Evolutionary conservation across 2,888 invertebrate species (phyloP).

Genomic region (Agapostemon virescens): DNA sequence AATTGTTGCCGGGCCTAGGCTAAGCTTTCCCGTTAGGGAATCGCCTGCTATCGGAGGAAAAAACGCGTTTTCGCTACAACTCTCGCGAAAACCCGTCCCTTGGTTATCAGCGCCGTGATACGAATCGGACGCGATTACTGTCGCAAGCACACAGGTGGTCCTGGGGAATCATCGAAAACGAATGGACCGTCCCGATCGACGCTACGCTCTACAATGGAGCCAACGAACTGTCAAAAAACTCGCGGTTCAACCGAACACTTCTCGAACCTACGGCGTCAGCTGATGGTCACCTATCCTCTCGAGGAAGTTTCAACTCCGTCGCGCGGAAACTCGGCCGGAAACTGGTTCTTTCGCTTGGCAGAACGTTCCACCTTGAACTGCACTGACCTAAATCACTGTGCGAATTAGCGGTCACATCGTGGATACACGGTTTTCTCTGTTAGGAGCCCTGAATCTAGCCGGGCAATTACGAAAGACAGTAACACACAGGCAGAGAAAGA

Average conservation of each 20-base stretch:
- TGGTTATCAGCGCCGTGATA: neutral
- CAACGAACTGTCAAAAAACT: neutral
- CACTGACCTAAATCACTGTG: slow-evolving; percentile 50
- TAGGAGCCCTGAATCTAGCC: neutral
- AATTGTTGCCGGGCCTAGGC: no score
- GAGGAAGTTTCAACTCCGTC: slow-evolving; percentile 14
- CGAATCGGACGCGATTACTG: neutral
- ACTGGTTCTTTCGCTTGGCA: slow-evolving; percentile 26
- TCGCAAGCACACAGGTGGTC: neutral
- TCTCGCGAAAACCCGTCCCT: no score
- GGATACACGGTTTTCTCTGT: neutral
- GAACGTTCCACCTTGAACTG: slow-evolving; percentile 42
- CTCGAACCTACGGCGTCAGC: neutral
- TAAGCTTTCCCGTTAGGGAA: neutral
- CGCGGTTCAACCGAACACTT: neutral
- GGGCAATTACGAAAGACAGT: no score
- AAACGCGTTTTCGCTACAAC: no score
- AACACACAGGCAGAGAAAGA: neutral
- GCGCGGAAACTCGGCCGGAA: slow-evolving; percentile 20
- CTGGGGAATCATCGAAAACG: neutral
- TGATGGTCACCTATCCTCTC: neutral
- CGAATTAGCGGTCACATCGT: slow-evolving; percentile 21
- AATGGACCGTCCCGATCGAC: neutral
- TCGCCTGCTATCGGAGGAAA: no score
- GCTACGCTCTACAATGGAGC: neutral